Conservation (phyloP, 1,140 invertebrate species). For the Neotoxoptera formosana region DNA sequence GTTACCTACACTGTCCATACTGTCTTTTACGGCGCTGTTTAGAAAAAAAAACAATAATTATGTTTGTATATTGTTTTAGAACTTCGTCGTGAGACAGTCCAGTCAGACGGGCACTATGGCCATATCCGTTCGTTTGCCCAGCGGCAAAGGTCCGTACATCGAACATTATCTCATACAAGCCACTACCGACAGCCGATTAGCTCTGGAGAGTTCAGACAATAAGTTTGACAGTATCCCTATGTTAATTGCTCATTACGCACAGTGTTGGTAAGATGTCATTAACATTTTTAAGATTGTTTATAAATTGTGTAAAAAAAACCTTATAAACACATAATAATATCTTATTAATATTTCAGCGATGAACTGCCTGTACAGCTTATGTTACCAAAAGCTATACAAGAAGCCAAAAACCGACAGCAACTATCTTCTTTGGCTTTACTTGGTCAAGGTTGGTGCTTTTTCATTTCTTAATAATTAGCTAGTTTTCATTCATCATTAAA, state of each 20-base stretch:
- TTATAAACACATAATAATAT: background rate
- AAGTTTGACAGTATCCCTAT: slow-evolving; percentile 90
- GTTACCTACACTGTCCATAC: background rate
- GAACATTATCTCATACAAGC: slow-evolving; percentile 96
- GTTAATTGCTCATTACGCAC: slow-evolving; percentile 90
- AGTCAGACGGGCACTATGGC: slow-evolving; percentile 93
- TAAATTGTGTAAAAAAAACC: too few species aligned
- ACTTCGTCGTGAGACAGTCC: slow-evolving; percentile 92
- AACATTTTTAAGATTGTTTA: too few species aligned
- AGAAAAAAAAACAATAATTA: background rate
- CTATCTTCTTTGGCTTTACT: slow-evolving; percentile 87
- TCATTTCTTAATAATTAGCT: background rate
- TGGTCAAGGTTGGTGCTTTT: slow-evolving; percentile 74
- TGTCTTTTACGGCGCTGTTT: background rate
- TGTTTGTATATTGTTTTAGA: slow-evolving; percentile 67
- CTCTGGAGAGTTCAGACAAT: slow-evolving; percentile 91
- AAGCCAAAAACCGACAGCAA: slow-evolving; percentile 88
- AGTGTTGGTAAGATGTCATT: slow-evolving; percentile 88
- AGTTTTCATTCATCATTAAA: background rate
- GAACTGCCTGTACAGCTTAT: slow-evolving; percentile 91
- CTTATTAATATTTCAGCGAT: slow-evolving; percentile 70
- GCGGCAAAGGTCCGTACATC: slow-evolving; percentile 86
- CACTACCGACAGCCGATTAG: slow-evolving; percentile 75
- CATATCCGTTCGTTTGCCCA: slow-evolving; percentile 86
- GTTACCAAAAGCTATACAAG: slow-evolving; percentile 81